These are phyloP conservation scores for Pterocles burchelli DNA, from an alignment of 2,113 vertebrate genomes.

Conservation along the genomic window DNA sequence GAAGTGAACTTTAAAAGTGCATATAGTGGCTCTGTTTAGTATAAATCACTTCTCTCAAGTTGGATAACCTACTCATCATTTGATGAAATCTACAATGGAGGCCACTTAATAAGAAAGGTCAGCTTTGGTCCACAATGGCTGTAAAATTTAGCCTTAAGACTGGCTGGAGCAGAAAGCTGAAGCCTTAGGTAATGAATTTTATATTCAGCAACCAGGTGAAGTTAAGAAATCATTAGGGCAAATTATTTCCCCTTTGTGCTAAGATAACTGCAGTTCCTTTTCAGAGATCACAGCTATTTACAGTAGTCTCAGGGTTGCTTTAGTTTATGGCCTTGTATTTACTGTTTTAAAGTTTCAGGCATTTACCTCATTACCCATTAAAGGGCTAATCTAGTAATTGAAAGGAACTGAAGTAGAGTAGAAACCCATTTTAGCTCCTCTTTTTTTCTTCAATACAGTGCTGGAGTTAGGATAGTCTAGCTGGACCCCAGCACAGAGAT, in stretches of 20 bases:
- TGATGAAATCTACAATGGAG: not conserved
- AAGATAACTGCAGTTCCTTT: not conserved
- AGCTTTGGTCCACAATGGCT: not conserved
- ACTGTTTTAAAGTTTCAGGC: not conserved
- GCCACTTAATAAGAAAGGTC: not conserved
- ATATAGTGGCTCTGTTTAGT: not conserved
- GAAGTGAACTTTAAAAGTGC: not conserved
- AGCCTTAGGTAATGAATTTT: not conserved
- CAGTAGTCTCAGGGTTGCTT: not conserved
- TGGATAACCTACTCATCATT: not conserved
- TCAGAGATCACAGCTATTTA: not conserved
- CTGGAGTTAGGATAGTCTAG: not conserved
- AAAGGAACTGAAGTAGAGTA: not conserved
- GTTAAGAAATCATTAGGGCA: not conserved
- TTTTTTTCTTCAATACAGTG: not conserved
- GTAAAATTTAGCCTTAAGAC: not conserved
- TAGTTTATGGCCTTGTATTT: not conserved
- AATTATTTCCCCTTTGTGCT: not conserved
- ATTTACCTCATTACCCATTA: not conserved
- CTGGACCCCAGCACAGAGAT: not conserved
- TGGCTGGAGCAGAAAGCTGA: not conserved
- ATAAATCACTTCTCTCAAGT: not conserved
- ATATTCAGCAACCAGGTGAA: not conserved
- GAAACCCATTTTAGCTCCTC: not conserved
- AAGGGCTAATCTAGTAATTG: constrained; percentile 24